Evolutionary conservation across 2,888 invertebrate species (phyloP), one percentile per base, ranked within the genome.

Genomic region (Kryphioiulus occultus): DNA sequence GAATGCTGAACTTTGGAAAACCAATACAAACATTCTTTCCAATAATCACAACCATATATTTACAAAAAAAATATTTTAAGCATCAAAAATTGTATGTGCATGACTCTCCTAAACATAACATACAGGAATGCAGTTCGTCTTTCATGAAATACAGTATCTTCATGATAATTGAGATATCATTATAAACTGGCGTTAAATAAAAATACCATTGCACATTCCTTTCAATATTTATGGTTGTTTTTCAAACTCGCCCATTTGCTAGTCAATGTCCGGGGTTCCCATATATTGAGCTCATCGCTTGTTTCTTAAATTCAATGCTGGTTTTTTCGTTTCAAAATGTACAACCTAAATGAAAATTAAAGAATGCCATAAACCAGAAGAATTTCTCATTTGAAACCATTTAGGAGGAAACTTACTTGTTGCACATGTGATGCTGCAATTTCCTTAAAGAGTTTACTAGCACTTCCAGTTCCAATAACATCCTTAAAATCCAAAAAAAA

Each of bases 381-480:
- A 35, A 68, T 2, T 68, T 53, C 53, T n/a, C 0, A 15, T 53
- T 19, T n/a, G 4, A n/a, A 0, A 53, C 9, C 15, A n/a, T 53
- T n/a, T 53, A 15, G 26, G 12, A 26, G 26, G 0, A 26, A 26
- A 68, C 35, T 35, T 39, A 88, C 88, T 26, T 88, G 88, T 83
- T 86, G 32, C 19, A 82, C 88, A 44, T 88, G 88, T 9, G 88
- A 59, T n/a, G 17, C 82, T 26, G 88, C 88, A 42, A 88, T 88
- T 47, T 22, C 22, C 78, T 12, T 68, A 42, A 88, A 85, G 5
- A 47, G 86, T 44, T 83, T 82, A 30, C 39, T 88, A 30, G 88
- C 86, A 15, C 88, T 86, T 39, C 86, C 88, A 10, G 86, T 68
- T 44, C 86, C 86, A 30, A 88, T 44, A 32, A 88, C 86, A 88